phyloP scores from a whole-genome alignment of 2,797 vertebrate genomes.

The Manis javanica region DNA sequence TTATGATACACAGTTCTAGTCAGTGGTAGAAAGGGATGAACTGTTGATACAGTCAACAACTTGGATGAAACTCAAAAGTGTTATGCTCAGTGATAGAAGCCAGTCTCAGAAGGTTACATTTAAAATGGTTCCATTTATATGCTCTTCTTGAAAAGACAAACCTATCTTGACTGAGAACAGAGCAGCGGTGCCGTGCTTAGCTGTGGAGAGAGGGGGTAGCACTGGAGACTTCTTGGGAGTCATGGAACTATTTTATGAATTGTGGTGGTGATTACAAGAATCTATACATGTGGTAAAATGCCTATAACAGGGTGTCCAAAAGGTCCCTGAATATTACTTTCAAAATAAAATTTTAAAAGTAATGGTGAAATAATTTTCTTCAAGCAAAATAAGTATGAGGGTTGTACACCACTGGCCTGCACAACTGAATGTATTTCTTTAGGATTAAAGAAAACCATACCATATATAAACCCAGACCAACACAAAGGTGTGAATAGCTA shows the following conservation, averaged over 20 bases:
- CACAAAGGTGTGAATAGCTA: background rate
- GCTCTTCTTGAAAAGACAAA: background rate
- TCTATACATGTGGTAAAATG: background rate
- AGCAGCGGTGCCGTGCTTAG: background rate
- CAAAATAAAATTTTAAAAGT: background rate
- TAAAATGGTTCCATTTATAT: background rate
- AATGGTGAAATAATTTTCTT: background rate
- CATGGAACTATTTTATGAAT: background rate
- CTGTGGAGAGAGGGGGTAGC: background rate
- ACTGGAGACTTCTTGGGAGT: background rate
- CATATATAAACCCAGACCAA: background rate
- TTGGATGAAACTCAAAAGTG: background rate
- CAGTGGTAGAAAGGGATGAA: background rate
- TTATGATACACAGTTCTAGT: background rate
- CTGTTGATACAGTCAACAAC: background rate
- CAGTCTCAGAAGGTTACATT: background rate
- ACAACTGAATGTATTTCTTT: background rate
- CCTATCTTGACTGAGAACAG: background rate
- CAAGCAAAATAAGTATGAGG: background rate
- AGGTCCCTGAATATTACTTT: background rate
- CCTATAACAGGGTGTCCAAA: background rate
- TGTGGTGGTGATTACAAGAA: background rate
- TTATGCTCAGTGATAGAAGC: background rate
- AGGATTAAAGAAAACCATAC: background rate
- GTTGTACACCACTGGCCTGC: background rate